phyloP scores from a whole-genome alignment of 2,797 vertebrate species.

The Acanthurus lineatus region DNA sequence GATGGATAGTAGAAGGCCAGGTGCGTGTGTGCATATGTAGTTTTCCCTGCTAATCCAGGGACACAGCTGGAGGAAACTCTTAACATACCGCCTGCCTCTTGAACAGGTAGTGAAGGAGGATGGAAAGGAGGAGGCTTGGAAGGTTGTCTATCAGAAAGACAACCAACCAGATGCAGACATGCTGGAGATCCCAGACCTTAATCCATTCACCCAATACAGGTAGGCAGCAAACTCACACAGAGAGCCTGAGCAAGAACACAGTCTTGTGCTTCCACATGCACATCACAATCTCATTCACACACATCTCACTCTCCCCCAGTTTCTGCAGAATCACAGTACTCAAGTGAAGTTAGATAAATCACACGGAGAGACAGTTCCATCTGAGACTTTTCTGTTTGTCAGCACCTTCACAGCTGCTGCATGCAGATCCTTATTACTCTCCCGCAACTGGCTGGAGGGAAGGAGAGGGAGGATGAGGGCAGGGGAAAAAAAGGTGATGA shows the following conservation, averaged over 20 bases:
- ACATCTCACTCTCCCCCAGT: slow-evolving; percentile 50
- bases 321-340: slow-evolving; percentile 71
- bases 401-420: slow-evolving; percentile 81
- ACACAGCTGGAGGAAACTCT: slow-evolving; percentile 1
- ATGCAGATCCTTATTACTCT: slow-evolving; percentile 82
- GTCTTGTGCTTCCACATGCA: not conserved
- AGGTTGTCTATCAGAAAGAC: slow-evolving; percentile 89
- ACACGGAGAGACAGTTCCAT: slow-evolving; percentile 78
- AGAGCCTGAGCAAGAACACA: not conserved
- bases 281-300: slow-evolving; percentile 35
- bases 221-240: slow-evolving; percentile 71
- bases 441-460: slow-evolving; percentile 60
- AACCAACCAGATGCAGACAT: slow-evolving; percentile 91
- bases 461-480: slow-evolving; percentile 29
- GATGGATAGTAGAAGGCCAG: slow-evolving; percentile 95
- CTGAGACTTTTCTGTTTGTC: slow-evolving; percentile 81
- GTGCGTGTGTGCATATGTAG: slow-evolving; percentile 70
- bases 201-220: slow-evolving; percentile 96
- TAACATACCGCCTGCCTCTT: not conserved
- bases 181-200: slow-evolving; percentile 93
- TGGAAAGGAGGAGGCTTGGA: slow-evolving; percentile 90
- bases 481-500: slow-evolving; percentile 62
- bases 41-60: slow-evolving; percentile 1
- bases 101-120: slow-evolving; percentile 73
- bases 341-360: slow-evolving; percentile 79